These are phyloP conservation scores for Macrochelys suwanniensis DNA, from an alignment of 2,797 vertebrate genomes.

Conservation along the genomic window DNA sequence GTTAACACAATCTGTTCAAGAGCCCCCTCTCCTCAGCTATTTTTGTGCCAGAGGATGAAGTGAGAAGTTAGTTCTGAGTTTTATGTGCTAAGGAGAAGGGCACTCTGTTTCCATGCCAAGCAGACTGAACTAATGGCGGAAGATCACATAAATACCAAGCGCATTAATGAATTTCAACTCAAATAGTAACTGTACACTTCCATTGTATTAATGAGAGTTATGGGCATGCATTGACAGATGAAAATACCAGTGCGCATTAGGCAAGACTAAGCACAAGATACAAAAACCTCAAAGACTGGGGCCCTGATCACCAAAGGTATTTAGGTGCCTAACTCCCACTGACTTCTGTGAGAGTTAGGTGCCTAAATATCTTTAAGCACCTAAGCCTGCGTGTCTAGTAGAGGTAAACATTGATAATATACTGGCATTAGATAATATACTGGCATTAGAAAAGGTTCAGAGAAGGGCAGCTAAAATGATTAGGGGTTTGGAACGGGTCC, in stretches of 20 bases:
- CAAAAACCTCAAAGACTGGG: background rate
- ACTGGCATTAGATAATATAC: no score
- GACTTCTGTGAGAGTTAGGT: background rate
- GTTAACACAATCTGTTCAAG: background rate
- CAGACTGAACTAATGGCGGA: background rate
- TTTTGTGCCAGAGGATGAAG: background rate
- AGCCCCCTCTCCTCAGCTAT: background rate
- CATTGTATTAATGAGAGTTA: background rate
- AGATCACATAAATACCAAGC: background rate
- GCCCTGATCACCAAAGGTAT: background rate
- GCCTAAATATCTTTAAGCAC: background rate
- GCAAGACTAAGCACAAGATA: background rate
- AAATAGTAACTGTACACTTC: background rate
- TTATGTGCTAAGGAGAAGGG: background rate
- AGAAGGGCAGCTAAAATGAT: no score
- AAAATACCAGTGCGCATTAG: background rate
- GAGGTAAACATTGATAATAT: background rate
- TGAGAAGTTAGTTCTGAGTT: background rate
- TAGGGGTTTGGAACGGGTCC: no score
- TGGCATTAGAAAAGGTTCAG: no score
- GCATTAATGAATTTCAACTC: background rate
- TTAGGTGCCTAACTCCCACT: background rate
- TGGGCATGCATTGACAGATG: background rate
- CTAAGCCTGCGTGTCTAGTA: background rate
- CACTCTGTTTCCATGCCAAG: background rate